A percentile compares a stretch with the other conserved stretches of the same genome.
phyloP scores from a whole-genome alignment of 2,888 invertebrate genomes.

The Drosophila multiciliata region DNA sequence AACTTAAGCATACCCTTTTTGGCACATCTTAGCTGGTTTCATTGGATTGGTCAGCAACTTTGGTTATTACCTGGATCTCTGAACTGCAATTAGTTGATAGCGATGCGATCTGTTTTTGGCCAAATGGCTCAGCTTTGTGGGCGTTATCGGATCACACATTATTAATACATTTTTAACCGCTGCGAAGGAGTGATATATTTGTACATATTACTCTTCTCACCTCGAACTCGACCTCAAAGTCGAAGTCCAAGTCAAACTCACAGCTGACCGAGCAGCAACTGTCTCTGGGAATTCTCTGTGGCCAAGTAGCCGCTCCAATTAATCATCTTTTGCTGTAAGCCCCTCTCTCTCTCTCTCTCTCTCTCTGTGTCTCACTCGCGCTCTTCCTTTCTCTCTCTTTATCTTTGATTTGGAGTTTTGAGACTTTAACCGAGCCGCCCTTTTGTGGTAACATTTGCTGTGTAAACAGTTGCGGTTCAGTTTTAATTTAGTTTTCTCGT shows the following conservation, averaged over 20 bases:
- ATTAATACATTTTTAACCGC: constrained; percentile 75
- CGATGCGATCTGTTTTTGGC: constrained; percentile 2
- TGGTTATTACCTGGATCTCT: constrained; percentile 8
- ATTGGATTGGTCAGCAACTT: constrained; percentile 52
- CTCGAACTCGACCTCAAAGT: constrained; percentile 30
- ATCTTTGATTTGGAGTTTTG: constrained; percentile 29
- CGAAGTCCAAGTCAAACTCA: neutral
- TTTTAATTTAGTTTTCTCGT: constrained; percentile 78
- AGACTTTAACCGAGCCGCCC: constrained; percentile 54
- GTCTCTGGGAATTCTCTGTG: constrained; percentile 35
- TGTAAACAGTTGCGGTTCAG: constrained; percentile 79
- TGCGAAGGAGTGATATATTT: constrained; percentile 78
- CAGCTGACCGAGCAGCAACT: constrained; percentile 35
- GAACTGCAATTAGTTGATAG: constrained; percentile 35
- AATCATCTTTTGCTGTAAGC: constrained; percentile 60
- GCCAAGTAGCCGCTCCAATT: constrained; percentile 68
- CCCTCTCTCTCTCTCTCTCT: constrained; percentile 15
- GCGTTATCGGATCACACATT: constrained; percentile 71
- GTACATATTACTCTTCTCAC: constrained; percentile 80
- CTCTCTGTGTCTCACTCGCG: constrained; percentile 16
- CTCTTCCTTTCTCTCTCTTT: constrained; percentile 11
- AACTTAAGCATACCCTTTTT: neutral
- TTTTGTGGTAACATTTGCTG: constrained; percentile 79
- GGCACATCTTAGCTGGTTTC: neutral
- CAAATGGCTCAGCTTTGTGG: constrained; percentile 31